Conservation (phyloP, 2,797 vertebrate genomes). For the Fistularia commersonii region DNA sequence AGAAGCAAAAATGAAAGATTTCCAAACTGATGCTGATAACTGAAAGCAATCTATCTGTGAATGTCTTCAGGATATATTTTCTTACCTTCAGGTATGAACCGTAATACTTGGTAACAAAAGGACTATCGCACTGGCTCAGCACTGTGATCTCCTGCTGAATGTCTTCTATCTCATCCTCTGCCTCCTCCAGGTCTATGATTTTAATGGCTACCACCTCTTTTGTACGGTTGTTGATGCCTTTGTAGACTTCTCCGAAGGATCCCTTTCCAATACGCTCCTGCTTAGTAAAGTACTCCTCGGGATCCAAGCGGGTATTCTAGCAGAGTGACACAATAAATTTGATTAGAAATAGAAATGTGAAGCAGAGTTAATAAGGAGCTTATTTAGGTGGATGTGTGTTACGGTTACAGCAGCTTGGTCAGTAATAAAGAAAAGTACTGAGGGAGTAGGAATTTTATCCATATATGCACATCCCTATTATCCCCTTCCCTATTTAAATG, state of each 20-base stretch:
- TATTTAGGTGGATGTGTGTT: neutral
- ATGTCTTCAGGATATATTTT: neutral
- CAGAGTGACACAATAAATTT: slow-evolving; percentile 8
- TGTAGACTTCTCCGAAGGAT: slow-evolving; percentile 97
- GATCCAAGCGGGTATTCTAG: slow-evolving; percentile 91
- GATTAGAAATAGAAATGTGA: neutral
- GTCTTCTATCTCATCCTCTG: slow-evolving; percentile 98
- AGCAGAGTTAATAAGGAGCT: neutral
- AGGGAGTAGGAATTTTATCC: no score
- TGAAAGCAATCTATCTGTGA: neutral
- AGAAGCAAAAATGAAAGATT: slow-evolving; percentile 1
- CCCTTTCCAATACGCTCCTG: slow-evolving; percentile 98
- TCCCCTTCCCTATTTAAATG: no score
- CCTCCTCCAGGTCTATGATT: slow-evolving; percentile 98
- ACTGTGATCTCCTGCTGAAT: slow-evolving; percentile 99
- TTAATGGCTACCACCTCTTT: slow-evolving; percentile 98
- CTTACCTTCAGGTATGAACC: slow-evolving; percentile 98
- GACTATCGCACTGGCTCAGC: slow-evolving; percentile 97
- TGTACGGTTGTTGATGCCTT: slow-evolving; percentile 96
- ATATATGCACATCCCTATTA: no score
- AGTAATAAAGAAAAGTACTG: no score
- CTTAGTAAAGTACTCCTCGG: slow-evolving; percentile 96
- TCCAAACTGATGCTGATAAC: neutral
- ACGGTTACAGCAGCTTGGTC: no score
- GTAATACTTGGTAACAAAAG: slow-evolving; percentile 97